Evolutionary conservation across 53 echinoderm and acorn worm genomes (phyloP), one percentile per base, ranked within the genome.

Genomic region (Holothuria scabra): DNA sequence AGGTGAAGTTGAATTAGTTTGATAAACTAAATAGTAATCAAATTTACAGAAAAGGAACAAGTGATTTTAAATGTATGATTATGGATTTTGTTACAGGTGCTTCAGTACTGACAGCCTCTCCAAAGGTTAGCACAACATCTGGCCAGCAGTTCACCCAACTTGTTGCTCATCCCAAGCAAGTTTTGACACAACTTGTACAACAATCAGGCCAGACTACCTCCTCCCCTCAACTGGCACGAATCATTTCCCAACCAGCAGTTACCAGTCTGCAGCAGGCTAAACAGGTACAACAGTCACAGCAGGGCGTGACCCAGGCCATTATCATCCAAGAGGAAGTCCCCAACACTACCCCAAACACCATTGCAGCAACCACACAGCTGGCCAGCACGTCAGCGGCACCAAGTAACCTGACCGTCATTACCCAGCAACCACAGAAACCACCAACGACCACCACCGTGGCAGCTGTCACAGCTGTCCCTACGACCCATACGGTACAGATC

Each of bases 91-190:
- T 1, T 18, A 22, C 20, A 78, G 57, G 29, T 56, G 58, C 57
- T 57, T 56, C 78, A 56, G 58, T 78, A 4, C 31, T 78, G 62
- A 81, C 64, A 60, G 82, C 82, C 12, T 25, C 63, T 24, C 82
- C 82, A 22, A 81, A 81, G 46, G 82, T 81, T 61, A 81, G 38
- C 28, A 61, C 80, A 11, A 31, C 60, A 80, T 61, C 84, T 20
- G 85, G 83, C 66, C 66, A 89, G 33, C 90, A 85, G 63, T 58
- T 68, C 18, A 87, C 83, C 68, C 88, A 83, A 59, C 92, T 89
- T 60, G 22, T 81, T 1, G 87, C 87, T 74, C 88, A 85, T 14
- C 60, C 66, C n/a, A 81, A 81, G 56, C 81, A 81, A 38, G 82
- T 81, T 3, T 28, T 81, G 82, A 81, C 82, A 8, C 82, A 81